Evolutionary conservation across 2,888 invertebrate genomes (phyloP), one percentile per base, ranked within the genome.

Genomic region (Lasioglossum leucozonium): DNA sequence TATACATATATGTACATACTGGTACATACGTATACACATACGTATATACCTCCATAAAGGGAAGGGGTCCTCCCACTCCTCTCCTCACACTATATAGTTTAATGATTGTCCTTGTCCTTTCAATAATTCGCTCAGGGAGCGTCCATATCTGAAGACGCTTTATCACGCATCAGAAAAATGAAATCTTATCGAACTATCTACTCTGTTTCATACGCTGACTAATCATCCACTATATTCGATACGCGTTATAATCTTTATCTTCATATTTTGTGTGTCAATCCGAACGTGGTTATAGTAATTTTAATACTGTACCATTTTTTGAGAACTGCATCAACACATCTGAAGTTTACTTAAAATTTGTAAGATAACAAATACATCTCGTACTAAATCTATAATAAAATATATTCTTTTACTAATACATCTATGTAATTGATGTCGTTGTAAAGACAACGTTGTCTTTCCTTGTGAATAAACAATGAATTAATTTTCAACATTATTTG

Each of bases 121-220:
- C 67, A 86, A 47, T 55, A 82, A 77, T 77, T 77, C 72, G 18
- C 65, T 84, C 26, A 77, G 62, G 72, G 37, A 75, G 81, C 84
- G 81, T 82, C 79, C 78, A 72, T 80, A 80, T 65, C 34, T 78
- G 65, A 77, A 77, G 79, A 81, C 77, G 78, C 73, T 88, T 91
- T 92, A 92, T 92, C 91, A 74, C 69, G 34, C 65, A 34, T 69
- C 51, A 75, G 69, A 85, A 77, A 85, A 85, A 88, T 86, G 79
- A 34, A 82, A 85, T 84, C 90, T 92, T 92, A 92, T 91, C 90
- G 77, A 88, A 82, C 87, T 92, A 92, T 92, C 92, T 90, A 55
- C 8, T 77, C 58, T 37, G 79, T 72, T 78, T 58, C 22, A 71
- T 67, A 83, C 78, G 85, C 79, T 90, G 92, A 91, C 86, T 92